Evolutionary conservation across 2,888 invertebrate genomes (phyloP).

Genomic region (Xiphydria camelus): DNA sequence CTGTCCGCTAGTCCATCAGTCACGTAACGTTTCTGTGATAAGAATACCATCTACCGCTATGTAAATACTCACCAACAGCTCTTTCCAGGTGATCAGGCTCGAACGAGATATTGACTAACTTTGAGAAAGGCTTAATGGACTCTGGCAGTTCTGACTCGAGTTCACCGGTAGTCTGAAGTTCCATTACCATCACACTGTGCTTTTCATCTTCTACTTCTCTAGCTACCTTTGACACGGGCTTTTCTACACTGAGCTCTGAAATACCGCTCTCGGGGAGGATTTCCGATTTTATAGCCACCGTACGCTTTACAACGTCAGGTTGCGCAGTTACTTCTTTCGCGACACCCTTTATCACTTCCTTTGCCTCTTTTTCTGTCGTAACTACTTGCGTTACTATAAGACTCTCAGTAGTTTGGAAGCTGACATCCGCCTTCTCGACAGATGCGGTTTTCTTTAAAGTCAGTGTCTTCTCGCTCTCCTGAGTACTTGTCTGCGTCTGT

Average conservation of each 20-base stretch:
- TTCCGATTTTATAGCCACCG: conserved; percentile 55
- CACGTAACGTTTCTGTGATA: conserved; percentile 45
- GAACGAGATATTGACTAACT: conserved; percentile 53
- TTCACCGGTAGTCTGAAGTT: conserved; percentile 59
- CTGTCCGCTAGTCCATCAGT: neutral
- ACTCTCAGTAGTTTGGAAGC: conserved; percentile 49
- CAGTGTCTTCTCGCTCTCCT: conserved; percentile 43
- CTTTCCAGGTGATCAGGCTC: conserved; percentile 48
- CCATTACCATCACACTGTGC: conserved; percentile 60
- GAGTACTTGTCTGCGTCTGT: conserved; percentile 44
- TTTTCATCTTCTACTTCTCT: conserved; percentile 46
- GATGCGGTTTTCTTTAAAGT: conserved; percentile 26
- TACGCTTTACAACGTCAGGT: conserved; percentile 55
- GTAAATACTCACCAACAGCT: conserved; percentile 45
- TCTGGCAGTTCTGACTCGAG: conserved; percentile 57
- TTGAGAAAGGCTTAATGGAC: conserved; percentile 54
- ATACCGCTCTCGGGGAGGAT: conserved; percentile 39
- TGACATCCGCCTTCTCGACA: conserved; percentile 38
- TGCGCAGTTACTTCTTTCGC: conserved; percentile 58
- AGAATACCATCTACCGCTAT: conserved; percentile 18
- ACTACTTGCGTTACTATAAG: conserved; percentile 55
- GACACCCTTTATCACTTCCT: conserved; percentile 53
- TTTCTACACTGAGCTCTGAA: conserved; percentile 37
- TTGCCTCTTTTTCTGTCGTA: conserved; percentile 48
- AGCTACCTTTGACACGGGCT: conserved; percentile 44